phyloP scores from a whole-genome alignment of 2,888 invertebrate species.

The Atethmia centrago region DNA sequence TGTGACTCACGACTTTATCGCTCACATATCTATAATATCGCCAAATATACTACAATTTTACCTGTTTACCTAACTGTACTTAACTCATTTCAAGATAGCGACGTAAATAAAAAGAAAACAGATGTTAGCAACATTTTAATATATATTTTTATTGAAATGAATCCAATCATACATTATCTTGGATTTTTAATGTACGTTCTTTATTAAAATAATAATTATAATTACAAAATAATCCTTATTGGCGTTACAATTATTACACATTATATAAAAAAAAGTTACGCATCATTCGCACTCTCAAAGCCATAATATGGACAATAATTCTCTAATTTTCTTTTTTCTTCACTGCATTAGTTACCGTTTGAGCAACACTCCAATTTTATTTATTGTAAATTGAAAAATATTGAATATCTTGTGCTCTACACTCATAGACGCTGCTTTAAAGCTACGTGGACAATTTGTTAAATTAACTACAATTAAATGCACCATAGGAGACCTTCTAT shows the following conservation, averaged over 20 bases:
- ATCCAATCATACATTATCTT: conserved; percentile 90
- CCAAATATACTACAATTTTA: conserved; percentile 31
- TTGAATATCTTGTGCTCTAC: conserved; percentile 85
- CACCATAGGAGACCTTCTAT: conserved; percentile 84
- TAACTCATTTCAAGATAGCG: conserved; percentile 15
- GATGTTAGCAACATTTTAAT: conserved; percentile 90
- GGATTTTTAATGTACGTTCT: conserved; percentile 87
- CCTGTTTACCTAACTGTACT: conserved; percentile 44
- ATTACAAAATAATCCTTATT: conserved; percentile 90
- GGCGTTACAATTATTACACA: conserved; percentile 85
- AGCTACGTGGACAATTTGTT: conserved; percentile 88
- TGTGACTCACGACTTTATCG: conserved; percentile 56
- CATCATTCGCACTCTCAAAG: conserved; percentile 82
- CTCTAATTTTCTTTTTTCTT: conserved; percentile 75
- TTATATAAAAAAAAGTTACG: conserved; percentile 82
- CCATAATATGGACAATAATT: conserved; percentile 84
- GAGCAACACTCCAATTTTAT: conserved; percentile 83
- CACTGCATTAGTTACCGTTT: conserved; percentile 75
- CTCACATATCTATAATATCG: conserved; percentile 51
- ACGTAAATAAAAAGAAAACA: conserved; percentile 79
- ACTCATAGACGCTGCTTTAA: conserved; percentile 84
- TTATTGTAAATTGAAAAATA: conserved; percentile 80
- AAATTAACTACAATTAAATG: conserved; percentile 89
- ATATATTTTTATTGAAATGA: conserved; percentile 91
- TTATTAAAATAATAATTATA: conserved; percentile 89